These are phyloP conservation scores for Rhamphomyia laevipes DNA, from an alignment of 2,888 invertebrate genomes.

Conservation along the genomic window DNA sequence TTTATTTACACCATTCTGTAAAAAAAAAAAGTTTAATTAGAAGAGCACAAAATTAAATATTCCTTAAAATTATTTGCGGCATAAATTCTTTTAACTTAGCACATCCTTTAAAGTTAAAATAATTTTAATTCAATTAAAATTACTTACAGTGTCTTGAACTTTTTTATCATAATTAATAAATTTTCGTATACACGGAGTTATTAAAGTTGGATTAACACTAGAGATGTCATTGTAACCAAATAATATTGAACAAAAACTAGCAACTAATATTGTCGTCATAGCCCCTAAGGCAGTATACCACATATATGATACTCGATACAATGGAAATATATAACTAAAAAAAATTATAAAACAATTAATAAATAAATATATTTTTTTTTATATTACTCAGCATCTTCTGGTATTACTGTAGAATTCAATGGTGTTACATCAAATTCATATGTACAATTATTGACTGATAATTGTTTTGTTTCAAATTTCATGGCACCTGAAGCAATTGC, in stretches of 20 bases:
- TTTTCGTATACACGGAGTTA: constrained; percentile 46
- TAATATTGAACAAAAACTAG: constrained; percentile 24
- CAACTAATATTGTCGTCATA: constrained; percentile 43
- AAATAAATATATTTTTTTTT: neutral
- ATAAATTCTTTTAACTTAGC: no score
- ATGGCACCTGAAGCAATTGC: constrained; percentile 50
- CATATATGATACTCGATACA: constrained; percentile 65
- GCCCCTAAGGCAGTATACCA: constrained; percentile 61
- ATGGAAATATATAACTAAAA: constrained; percentile 29
- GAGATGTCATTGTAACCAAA: constrained; percentile 42
- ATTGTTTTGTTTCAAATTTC: constrained; percentile 52
- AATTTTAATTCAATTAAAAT: neutral
- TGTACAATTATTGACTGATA: constrained; percentile 49
- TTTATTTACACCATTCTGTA: neutral
- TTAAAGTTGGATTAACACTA: constrained; percentile 44
- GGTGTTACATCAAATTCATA: constrained; percentile 43
- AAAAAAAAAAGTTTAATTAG: neutral
- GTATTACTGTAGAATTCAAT: constrained; percentile 8
- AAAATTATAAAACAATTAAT: neutral
- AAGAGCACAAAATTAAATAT: no score
- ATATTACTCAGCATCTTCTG: constrained; percentile 21
- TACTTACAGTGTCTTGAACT: constrained; percentile 17
- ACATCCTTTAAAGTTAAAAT: no score
- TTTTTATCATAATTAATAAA: constrained; percentile 15
- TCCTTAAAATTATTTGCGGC: no score